Evolutionary conservation across 2,888 invertebrate genomes (phyloP).

Genomic region (Meiosimyza platycephala): DNA sequence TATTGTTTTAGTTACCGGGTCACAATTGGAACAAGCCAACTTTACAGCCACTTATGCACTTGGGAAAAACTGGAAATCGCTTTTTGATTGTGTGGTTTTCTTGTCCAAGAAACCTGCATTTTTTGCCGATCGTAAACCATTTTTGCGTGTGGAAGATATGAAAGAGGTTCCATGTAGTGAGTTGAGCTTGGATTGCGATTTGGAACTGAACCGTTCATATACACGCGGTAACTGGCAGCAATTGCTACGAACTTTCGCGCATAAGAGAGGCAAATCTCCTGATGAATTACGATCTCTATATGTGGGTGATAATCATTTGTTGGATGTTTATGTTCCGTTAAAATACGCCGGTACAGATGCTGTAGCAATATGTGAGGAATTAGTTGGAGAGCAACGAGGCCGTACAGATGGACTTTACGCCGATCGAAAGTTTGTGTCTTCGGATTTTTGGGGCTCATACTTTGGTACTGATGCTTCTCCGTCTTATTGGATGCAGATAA

Average conservation of each 20-base stretch:
- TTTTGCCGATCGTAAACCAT: slow-evolving; percentile 72
- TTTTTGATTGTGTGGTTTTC: slow-evolving; percentile 75
- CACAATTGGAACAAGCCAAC: slow-evolving; percentile 77
- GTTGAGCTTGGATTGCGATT: slow-evolving; percentile 48
- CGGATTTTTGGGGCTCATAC: slow-evolving; percentile 78
- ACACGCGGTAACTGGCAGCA: slow-evolving; percentile 74
- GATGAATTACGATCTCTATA: slow-evolving; percentile 70
- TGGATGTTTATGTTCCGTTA: slow-evolving; percentile 79
- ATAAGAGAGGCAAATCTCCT: slow-evolving; percentile 54
- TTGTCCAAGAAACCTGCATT: slow-evolving; percentile 82
- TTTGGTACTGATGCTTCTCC: slow-evolving; percentile 68
- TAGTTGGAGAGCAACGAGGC: slow-evolving; percentile 71
- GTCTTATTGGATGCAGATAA: slow-evolving; percentile 75
- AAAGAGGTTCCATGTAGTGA: slow-evolving; percentile 49
- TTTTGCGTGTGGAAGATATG: slow-evolving; percentile 66
- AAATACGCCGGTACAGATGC: slow-evolving; percentile 73
- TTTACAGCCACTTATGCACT: slow-evolving; percentile 73
- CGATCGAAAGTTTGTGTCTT: slow-evolving; percentile 69
- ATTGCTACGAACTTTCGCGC: slow-evolving; percentile 68
- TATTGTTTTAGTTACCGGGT: slow-evolving; percentile 78
- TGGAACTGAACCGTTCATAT: slow-evolving; percentile 68
- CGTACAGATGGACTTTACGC: slow-evolving; percentile 60
- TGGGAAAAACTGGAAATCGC: slow-evolving; percentile 74
- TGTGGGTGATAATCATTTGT: slow-evolving; percentile 81
- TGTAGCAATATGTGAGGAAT: slow-evolving; percentile 78